A percentile compares a stretch with the other conserved stretches of the same genome.
Evolutionary conservation across 2,113 vertebrate species (phyloP).

Genomic region (Ptychochromis oligacanthus): DNA sequence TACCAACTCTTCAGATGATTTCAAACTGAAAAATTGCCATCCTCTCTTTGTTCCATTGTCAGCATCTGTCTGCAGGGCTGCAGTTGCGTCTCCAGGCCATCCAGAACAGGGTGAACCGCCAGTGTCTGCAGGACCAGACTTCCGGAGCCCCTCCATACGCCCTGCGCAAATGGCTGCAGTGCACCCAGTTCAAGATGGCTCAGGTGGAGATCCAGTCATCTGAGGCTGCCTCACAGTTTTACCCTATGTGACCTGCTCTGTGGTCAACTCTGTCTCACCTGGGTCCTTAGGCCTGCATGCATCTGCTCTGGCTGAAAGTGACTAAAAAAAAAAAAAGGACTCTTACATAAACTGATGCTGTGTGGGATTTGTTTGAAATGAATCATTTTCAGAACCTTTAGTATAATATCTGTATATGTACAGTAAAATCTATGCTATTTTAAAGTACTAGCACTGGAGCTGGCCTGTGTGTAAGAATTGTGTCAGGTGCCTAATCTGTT

Average conservation of each 20-base stretch:
- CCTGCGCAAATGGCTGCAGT: constrained; percentile 96
- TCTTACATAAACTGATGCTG: constrained; percentile 33
- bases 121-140: constrained; percentile 87
- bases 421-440: constrained; percentile 70
- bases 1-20: neutral
- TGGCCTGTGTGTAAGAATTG: constrained; percentile 32
- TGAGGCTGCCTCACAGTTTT: constrained; percentile 98
- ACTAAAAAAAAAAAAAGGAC: constrained; percentile 39
- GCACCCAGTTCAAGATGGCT: constrained; percentile 99
- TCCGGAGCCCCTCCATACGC: constrained; percentile 84
- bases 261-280: neutral
- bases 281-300: constrained; percentile 42
- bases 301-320: constrained; percentile 9
- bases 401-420: constrained; percentile 63
- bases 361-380: constrained; percentile 43
- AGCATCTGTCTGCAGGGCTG: constrained; percentile 96
- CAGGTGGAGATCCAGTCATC: constrained; percentile 99
- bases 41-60: neutral
- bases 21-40: neutral
- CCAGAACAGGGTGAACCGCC: constrained; percentile 96
- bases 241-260: constrained; percentile 89
- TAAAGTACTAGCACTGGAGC: constrained; percentile 39
- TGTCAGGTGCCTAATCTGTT: constrained; percentile 52
- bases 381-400: constrained; percentile 50
- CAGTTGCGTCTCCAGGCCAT: constrained; percentile 97